Base-by-base conservation (phyloP, 2,113 vertebrate species). In the Hippoglossus stenolepis region DNA sequence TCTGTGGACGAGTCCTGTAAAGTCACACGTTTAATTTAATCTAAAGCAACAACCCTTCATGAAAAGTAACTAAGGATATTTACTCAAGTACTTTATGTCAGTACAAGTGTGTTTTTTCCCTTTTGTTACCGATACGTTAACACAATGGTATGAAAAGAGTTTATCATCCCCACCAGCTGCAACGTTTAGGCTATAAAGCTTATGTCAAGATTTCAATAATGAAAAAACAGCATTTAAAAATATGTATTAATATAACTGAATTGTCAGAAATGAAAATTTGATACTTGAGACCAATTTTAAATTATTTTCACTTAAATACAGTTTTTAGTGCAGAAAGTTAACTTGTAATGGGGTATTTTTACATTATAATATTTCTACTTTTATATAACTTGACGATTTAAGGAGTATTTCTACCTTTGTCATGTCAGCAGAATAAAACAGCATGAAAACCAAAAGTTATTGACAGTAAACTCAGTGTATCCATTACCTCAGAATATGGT, bases 401-500 rank as follows among this genome's bases (percentile, higher is more conserved):
- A 62, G 4, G 11, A 28, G 35, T 13, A 24, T 5, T 17, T 38
- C 26, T 12, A 18, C 1, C 9, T 51, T 20, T 40, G 17, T 43
- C 40, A 12, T 43, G 40, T 43, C 11, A 43, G 40, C 40, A 43
- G 31, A 65, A 54, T 54, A 35, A 51, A 9, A 38, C 9, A 38
- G 35, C 35, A 38, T 10, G 9, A 38, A 38, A 59, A 21, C n/a
- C 45, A 17, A 18, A 57, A 14, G 54, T 69, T 43, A 28, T 1
- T 31, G 18, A 43, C 2, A 18, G 45, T 49, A 10, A 14, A 4
- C 17, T 43, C 23, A 43, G 40, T 38, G 28, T 51, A 8, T 21
- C 45, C 45, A 84, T 94, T 85, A 97, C 96, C 94, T 96, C 93
- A 49, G 91, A 94, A 89, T 13, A 94, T 28, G 94, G 95, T 7